A percentile compares a stretch with the other conserved stretches of the same genome.
phyloP scores from a whole-genome alignment of 2,113 vertebrate genomes.

The Protomyctophum bolini region DNA sequence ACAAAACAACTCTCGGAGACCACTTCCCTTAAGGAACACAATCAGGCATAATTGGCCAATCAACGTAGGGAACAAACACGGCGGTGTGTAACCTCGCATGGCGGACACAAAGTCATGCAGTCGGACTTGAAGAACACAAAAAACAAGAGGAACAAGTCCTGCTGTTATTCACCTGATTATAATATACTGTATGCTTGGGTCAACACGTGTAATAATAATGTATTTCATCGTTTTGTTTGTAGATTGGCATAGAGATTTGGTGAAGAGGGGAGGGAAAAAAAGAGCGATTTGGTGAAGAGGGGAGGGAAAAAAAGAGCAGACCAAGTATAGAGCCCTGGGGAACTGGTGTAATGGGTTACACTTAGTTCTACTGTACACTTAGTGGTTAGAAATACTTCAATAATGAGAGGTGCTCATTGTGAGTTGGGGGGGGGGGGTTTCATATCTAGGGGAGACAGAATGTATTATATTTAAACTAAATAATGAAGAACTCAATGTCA shows the following conservation, averaged over 20 bases:
- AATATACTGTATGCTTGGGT: not conserved
- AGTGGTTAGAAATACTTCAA: too few relatives aligned
- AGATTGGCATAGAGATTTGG: not conserved
- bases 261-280: not conserved
- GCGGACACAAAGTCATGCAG: slow-evolving; percentile 33
- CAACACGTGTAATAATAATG: not conserved
- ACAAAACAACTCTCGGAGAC: slow-evolving; percentile 61
- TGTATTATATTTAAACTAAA: too few relatives aligned
- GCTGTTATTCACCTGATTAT: slow-evolving; percentile 10
- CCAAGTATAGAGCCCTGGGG: too few relatives aligned
- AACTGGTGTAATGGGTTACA: too few relatives aligned
- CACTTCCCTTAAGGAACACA: slow-evolving; percentile 70
- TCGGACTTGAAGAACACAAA: slow-evolving; percentile 35
- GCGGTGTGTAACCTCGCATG: slow-evolving; percentile 60
- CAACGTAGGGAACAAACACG: slow-evolving; percentile 66
- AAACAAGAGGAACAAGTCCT: slow-evolving; percentile 24
- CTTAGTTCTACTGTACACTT: too few relatives aligned
- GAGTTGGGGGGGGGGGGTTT: not conserved
- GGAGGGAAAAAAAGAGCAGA: not conserved
- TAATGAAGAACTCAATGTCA: too few relatives aligned
- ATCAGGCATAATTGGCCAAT: slow-evolving; percentile 77
- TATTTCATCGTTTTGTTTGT: not conserved
- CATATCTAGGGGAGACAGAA: not conserved
- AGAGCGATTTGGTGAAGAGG: not conserved
- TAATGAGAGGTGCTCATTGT: not conserved